Evolutionary conservation across 2,113 vertebrate genomes (phyloP).

Genomic region (Elaphurus davidianus): DNA sequence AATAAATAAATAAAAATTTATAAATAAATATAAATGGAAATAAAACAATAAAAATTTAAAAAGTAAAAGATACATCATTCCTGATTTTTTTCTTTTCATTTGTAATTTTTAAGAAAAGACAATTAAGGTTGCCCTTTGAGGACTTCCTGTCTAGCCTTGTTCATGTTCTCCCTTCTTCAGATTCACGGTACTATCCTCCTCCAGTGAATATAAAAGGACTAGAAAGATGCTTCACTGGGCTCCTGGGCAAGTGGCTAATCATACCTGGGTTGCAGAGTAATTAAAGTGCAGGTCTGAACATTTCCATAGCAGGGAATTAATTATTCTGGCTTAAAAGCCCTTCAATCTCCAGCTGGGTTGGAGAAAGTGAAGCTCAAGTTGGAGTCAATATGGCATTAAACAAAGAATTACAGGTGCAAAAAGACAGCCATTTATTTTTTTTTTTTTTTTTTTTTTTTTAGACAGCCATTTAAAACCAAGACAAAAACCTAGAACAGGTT

Average conservation of each 20-base stretch:
- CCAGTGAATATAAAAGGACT: neutral
- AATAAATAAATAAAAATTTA: neutral
- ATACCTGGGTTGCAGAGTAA: neutral
- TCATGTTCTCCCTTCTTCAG: neutral
- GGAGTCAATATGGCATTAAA: constrained; percentile 42
- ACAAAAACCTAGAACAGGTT: neutral
- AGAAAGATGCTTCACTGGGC: neutral
- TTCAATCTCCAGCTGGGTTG: neutral
- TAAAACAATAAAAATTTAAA: neutral
- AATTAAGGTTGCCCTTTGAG: neutral
- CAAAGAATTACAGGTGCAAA: constrained; percentile 23
- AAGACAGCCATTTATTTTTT: constrained; percentile 33
- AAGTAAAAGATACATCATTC: neutral
- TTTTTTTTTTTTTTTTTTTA: no score
- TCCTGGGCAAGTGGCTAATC: neutral
- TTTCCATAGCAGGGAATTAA: constrained; percentile 4
- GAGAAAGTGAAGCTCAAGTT: constrained; percentile 5
- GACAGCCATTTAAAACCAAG: constrained; percentile 23
- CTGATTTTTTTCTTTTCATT: neutral
- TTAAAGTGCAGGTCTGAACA: constrained; percentile 22
- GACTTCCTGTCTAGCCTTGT: neutral
- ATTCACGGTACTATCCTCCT: neutral
- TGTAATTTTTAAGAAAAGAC: neutral
- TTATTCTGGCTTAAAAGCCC: constrained; percentile 43
- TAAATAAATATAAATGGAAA: neutral